phyloP scores from a whole-genome alignment of 1,140 invertebrate genomes.

The Gonioctena quinquepunctata region DNA sequence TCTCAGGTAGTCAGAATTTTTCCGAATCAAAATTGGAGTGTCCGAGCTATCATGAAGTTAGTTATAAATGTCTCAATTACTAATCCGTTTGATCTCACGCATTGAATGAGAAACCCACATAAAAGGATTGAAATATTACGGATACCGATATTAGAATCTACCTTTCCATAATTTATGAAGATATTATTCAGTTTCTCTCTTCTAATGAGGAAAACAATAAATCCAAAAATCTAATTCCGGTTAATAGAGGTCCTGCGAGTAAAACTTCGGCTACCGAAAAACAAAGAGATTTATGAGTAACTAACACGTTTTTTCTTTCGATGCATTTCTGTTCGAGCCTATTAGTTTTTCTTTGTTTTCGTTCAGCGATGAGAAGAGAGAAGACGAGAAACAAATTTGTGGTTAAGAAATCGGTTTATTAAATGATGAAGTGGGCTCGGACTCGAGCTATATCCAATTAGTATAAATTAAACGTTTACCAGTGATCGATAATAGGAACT shows the following conservation, averaged over 20 bases:
- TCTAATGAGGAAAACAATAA: neutral
- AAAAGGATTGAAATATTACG: no score
- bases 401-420: slow-evolving; percentile 27
- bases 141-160: no score
- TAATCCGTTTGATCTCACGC: no score
- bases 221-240: neutral
- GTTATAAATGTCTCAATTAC: no score
- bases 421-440: slow-evolving; percentile 16
- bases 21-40: no score
- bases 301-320: neutral
- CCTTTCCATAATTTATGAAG: neutral
- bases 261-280: neutral
- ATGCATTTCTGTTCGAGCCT: neutral
- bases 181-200: neutral
- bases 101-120: no score
- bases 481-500: slow-evolving; percentile 12
- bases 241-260: neutral
- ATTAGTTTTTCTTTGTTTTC: slow-evolving; percentile 4
- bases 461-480: slow-evolving; percentile 31
- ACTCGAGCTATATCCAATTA: slow-evolving; percentile 32
- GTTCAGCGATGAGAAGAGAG: neutral
- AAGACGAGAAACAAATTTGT: slow-evolving; percentile 5
- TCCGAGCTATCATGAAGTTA: no score
- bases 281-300: neutral
- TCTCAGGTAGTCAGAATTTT: no score